Evolutionary conservation across 2,888 invertebrate genomes (phyloP), one percentile per base, ranked within the genome.

Genomic region (Prosapia bicincta): DNA sequence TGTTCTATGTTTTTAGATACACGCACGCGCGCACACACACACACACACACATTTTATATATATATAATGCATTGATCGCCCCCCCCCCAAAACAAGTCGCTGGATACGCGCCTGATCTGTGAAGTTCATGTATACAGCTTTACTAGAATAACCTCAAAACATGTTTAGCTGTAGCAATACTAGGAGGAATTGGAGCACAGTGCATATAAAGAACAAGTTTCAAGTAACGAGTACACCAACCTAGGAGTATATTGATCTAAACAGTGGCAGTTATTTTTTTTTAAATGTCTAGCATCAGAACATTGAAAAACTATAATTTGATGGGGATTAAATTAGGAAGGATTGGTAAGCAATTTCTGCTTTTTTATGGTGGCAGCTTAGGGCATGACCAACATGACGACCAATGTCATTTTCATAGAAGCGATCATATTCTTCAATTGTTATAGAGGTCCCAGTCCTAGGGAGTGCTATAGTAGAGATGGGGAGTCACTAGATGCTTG

Each of bases 61-160:
- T n/a, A n/a, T n/a, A n/a, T n/a, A n/a, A n/a, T n/a, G n/a, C n/a
- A n/a, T n/a, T n/a, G n/a, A n/a, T n/a, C n/a, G n/a, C n/a, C n/a
- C n/a, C n/a, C n/a, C n/a, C n/a, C n/a, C n/a, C n/a, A n/a, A n/a
- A n/a, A n/a, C n/a, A n/a, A n/a, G n/a, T n/a, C n/a, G n/a, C n/a
- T n/a, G n/a, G n/a, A n/a, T n/a, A n/a, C n/a, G n/a, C n/a, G n/a
- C n/a, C n/a, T n/a, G n/a, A n/a, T 72, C 72, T 65, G 25, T 26
- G 26, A 72, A 30, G 30, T 28, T 65, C 30, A 65, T 65, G 26
- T 72, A 65, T 77, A 81, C 77, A 30, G 72, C 78, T 79, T 70
- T 81, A 76, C 69, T 81, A 80, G 76, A 83, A 81, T 78, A 79
- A 79, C 54, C 81, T 80, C 71, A 79, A 80, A 75, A 81, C 76